A percentile compares a stretch with the other conserved stretches of the same genome.
phyloP scores from a whole-genome alignment of 2,797 vertebrate genomes.

The Phrynocephalus vlangalii region DNA sequence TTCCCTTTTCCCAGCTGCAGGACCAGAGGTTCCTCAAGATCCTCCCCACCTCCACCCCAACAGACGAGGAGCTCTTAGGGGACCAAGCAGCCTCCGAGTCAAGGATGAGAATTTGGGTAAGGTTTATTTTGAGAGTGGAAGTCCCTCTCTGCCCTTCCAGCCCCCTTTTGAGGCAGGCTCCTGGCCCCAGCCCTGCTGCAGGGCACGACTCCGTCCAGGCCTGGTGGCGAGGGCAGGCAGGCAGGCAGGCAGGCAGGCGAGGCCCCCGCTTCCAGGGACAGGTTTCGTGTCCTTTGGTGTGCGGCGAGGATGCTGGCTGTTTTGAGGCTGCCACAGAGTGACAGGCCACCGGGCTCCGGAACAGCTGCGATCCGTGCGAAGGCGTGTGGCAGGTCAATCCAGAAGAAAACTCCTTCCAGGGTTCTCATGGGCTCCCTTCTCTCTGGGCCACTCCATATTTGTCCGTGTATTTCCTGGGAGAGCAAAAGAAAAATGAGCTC shows the following conservation, averaged over 20 bases:
- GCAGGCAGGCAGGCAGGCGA: neutral
- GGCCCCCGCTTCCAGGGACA: neutral
- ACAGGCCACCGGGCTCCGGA: neutral
- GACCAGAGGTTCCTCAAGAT: too few species aligned
- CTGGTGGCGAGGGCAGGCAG: neutral
- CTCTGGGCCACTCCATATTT: neutral
- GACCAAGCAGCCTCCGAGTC: neutral
- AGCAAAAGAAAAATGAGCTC: too few species aligned
- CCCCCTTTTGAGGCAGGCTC: neutral
- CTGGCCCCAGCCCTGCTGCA: neutral
- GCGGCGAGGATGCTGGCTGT: neutral
- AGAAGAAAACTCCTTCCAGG: neutral
- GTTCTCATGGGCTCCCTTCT: neutral
- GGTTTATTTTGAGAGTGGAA: slow-evolving; percentile 31
- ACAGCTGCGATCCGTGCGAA: neutral
- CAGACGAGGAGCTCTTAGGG: neutral
- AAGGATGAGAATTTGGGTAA: neutral
- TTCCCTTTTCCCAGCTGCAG: too few species aligned
- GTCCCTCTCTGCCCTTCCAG: neutral
- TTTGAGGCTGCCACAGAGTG: too few species aligned
- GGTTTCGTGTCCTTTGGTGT: neutral
- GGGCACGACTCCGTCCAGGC: neutral
- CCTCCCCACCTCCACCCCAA: too few species aligned
- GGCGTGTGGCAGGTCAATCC: neutral
- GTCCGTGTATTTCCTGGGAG: slow-evolving; percentile 17